Base-by-base conservation (phyloP, 1,140 invertebrate species). In the Heliothis subflexa region DNA sequence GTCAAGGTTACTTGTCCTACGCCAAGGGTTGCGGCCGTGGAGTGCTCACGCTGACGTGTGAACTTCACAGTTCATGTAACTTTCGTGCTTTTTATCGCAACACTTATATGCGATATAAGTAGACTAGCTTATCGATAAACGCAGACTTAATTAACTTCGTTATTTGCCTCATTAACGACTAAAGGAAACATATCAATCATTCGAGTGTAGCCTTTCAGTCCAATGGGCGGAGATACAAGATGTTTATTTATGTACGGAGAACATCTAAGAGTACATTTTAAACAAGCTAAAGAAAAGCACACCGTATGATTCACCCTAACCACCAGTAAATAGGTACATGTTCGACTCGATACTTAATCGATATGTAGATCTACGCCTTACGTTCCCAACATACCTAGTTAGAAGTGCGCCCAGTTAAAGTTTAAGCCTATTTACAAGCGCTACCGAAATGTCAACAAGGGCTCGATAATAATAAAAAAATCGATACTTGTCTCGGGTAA, bases 1-100 rank as follows among this genome's bases (percentile, higher is more conserved):
- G 86, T 90, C 91, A 91, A 93, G 91, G 91, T 89, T 91, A 84
- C 70, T 77, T 78, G 47, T 61, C 54, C 66, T 81, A 78, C 57
- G 57, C 55, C 72, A 81, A 84, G 85, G 83, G 81, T 78, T 81
- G 83, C 49, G 74, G 55, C 78, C 68, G 54, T 59, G 54, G n/a
- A 55, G n/a, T 18, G 12, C 47, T 49, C 33, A 49, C 12, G 70
- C 21, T 57, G 74, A 79, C 79, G 75, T 80, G 78, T 81, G 81
- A 85, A 85, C 81, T 82, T 75, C 66, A 61, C 59, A 49, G 40
- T 66, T 47, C 62, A 66, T 66, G 40, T 66, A 76, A 80, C 66
- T 78, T 78, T 76, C 81, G 78, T 81, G 71, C 47, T 54, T 77
- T 78, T 80, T 81, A 72, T 78, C 81, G 64, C 81, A 61, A 68